A percentile compares a stretch with the other conserved stretches of the same genome.
Conservation (phyloP, 2,797 vertebrate genomes). For the Rhabdophis nuchalis region DNA sequence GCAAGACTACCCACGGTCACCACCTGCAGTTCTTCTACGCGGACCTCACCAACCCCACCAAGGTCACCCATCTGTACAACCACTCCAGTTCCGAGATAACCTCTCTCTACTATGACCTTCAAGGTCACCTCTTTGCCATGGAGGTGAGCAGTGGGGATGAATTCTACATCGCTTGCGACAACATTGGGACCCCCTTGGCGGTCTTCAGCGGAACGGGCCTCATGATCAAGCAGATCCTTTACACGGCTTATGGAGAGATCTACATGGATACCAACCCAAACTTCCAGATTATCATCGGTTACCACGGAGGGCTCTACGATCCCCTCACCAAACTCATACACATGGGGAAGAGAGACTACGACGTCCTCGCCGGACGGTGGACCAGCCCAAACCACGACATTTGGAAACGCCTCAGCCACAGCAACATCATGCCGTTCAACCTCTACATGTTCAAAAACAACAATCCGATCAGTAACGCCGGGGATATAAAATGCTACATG, state of each 20-base stretch:
- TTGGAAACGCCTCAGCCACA: conserved; percentile 90
- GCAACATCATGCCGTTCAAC: conserved; percentile 92
- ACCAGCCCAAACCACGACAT: conserved; percentile 90
- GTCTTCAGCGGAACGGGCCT: conserved; percentile 93
- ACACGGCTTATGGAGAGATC: conserved; percentile 95
- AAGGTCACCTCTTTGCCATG: conserved; percentile 98
- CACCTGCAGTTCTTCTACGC: conserved; percentile 98
- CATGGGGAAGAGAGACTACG: conserved; percentile 94
- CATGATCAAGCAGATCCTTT: conserved; percentile 96
- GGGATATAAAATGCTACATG: conserved; percentile 98
- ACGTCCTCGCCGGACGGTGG: conserved; percentile 93
- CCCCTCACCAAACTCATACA: conserved; percentile 92
- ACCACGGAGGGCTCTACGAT: conserved; percentile 94
- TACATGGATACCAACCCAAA: conserved; percentile 96
- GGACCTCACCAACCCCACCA: conserved; percentile 90
- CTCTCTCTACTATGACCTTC: conserved; percentile 95
- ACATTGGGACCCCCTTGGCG: conserved; percentile 93
- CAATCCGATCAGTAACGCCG: conserved; percentile 92
- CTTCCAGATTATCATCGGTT: conserved; percentile 91
- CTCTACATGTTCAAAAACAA: conserved; percentile 99
- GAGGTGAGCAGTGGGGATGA: conserved; percentile 95
- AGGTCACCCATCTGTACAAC: conserved; percentile 97
- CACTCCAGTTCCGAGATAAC: conserved; percentile 97
- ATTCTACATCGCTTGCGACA: conserved; percentile 96
- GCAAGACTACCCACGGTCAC: conserved; percentile 83